These are phyloP conservation scores for Hippocampus zosterae DNA, from an alignment of 2,113 vertebrate species.

Conservation along the genomic window DNA sequence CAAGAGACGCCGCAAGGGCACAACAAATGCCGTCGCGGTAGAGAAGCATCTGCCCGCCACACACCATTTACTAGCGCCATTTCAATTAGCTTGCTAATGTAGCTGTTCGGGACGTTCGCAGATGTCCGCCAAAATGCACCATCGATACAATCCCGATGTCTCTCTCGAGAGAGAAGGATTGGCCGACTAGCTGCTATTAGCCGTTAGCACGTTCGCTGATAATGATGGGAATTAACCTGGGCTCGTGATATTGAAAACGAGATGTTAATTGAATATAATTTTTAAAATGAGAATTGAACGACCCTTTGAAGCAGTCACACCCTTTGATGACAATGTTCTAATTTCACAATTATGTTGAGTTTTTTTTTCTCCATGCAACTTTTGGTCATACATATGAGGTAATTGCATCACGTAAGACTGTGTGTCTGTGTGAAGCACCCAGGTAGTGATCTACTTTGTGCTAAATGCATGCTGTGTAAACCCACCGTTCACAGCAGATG, in stretches of 20 bases:
- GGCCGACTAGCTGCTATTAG: conserved; percentile 10
- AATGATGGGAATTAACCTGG: neutral
- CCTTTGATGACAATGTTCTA: neutral
- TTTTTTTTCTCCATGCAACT: neutral
- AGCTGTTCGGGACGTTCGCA: conserved; percentile 56
- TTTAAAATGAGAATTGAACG: neutral
- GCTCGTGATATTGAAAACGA: neutral
- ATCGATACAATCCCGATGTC: conserved; percentile 45
- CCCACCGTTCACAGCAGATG: conserved; percentile 43
- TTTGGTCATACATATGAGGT: neutral
- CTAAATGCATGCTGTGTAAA: conserved; percentile 30
- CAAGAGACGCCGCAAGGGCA: conserved; percentile 26
- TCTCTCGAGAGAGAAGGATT: conserved; percentile 35
- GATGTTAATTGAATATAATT: neutral
- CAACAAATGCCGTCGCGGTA: conserved; percentile 63
- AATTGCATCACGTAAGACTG: neutral
- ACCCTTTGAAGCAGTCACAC: neutral
- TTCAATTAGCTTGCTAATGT: conserved; percentile 54
- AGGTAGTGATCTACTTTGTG: neutral
- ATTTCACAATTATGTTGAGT: too few species aligned
- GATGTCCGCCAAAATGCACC: conserved; percentile 50
- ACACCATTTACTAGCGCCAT: conserved; percentile 62
- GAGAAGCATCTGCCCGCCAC: conserved; percentile 68
- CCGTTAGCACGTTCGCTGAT: neutral
- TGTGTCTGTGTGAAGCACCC: neutral